Evolutionary conservation across 1,140 invertebrate genomes (phyloP), one percentile per base, ranked within the genome.

Genomic region (Drosophila ogumai): DNA sequence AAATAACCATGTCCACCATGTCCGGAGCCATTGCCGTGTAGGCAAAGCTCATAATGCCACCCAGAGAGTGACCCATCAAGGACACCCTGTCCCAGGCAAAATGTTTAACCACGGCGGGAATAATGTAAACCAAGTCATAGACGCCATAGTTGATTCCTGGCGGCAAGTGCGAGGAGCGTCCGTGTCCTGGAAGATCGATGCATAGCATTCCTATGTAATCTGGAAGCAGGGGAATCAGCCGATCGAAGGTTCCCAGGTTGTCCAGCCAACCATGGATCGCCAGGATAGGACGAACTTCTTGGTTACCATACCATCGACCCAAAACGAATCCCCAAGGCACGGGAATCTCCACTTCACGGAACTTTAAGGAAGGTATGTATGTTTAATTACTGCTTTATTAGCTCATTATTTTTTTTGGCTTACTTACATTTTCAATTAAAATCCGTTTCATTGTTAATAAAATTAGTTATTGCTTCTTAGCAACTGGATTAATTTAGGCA

Each of bases 231-330:
- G 95, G 95, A 31, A 95, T 94, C 31, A 97, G 81, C 2, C 93
- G 92, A 88, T 96, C 95, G 93, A 96, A 97, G 3, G 94, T 95
- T 9, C 94, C 95, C 38, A 95, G 94, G 85, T 96, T 97, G 79
- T 96, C 95, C 92, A 95, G 93, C 95, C 96, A 96, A 2, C 96
- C 96, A 86, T 97, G 96, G 13, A 97, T 65, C 0, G 94, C 94
- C 19, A 97, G 78, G 32, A 96, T 94, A 0, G 96, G 96, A 31
- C 94, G 92, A 3, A 93, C 93, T 40, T 94, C 82, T 12, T 93
- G 93, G 22, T 93, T 93, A 6, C 95, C 95, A 95, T 96, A 96
- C 91, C 94, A 93, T 91, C 96, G 96, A 68, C 94, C 95, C 8
- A 94, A 92, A 15, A 96, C 78, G 60, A 95, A 93, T 3, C 96